Evolutionary conservation across 2,113 vertebrate species (phyloP).

Genomic region (Sebastes schlegelii): DNA sequence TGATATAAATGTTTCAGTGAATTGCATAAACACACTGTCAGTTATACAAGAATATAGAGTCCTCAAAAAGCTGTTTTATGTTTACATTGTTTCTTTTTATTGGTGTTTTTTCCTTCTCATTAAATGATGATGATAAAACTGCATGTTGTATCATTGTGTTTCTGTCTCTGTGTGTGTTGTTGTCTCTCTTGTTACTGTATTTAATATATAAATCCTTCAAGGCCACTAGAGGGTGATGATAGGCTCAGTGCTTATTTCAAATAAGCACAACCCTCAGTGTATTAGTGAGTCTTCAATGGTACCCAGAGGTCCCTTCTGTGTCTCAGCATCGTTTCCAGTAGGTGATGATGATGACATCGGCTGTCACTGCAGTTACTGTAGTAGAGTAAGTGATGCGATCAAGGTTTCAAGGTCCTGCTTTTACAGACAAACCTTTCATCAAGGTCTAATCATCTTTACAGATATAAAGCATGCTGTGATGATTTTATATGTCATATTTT

Average conservation of each 20-base stretch:
- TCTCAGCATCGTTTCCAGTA: conserved; percentile 36
- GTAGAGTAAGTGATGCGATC: conserved; percentile 5
- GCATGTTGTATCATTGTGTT: background rate
- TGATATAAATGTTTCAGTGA: background rate
- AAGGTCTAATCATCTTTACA: background rate
- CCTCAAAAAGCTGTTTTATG: background rate
- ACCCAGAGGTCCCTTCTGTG: conserved; percentile 25
- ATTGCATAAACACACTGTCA: background rate
- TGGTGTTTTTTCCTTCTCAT: background rate
- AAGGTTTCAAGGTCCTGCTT: background rate
- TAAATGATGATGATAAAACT: background rate
- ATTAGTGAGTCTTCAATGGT: conserved; percentile 19
- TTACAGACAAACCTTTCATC: conserved; percentile 20
- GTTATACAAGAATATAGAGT: background rate
- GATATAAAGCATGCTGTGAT: background rate
- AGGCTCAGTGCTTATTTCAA: conserved; percentile 16
- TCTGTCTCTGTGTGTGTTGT: background rate
- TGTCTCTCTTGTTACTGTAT: background rate
- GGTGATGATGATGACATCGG: conserved; percentile 20
- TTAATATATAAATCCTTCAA: background rate
- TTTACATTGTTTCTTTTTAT: background rate
- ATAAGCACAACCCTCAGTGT: conserved; percentile 14
- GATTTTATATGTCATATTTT: background rate
- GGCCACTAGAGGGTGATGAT: conserved; percentile 80
- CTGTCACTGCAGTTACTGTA: conserved; percentile 22